A percentile compares a stretch with the other conserved stretches of the same genome.
These are phyloP conservation scores for Accipiter cooperii DNA, from an alignment of 2,113 vertebrate species.

Conservation along the genomic window DNA sequence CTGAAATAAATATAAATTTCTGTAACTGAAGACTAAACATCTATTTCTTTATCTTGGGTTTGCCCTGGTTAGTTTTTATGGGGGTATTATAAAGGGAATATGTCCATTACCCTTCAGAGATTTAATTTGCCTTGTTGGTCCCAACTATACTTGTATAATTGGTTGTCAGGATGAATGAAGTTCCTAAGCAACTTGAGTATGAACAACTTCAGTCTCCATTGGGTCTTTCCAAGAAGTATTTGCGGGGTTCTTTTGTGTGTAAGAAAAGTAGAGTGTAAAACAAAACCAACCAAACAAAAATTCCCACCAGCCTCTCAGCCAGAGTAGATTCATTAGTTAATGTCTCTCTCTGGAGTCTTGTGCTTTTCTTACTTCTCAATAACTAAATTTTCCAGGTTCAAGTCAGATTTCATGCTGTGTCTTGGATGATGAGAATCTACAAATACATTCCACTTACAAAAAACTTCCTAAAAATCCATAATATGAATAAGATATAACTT, in stretches of 20 bases:
- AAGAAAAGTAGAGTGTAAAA: neutral
- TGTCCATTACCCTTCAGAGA: conserved; percentile 38
- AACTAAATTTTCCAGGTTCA: neutral
- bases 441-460: neutral
- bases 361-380: neutral
- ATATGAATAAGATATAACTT: neutral
- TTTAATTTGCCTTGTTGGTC: conserved; percentile 52
- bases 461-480: neutral
- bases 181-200: conserved; percentile 24
- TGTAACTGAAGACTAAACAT: neutral
- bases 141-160: conserved; percentile 44
- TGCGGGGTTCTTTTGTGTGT: neutral
- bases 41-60: neutral
- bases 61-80: neutral
- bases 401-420: neutral
- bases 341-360: neutral
- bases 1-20: neutral
- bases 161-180: conserved; percentile 45
- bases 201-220: neutral
- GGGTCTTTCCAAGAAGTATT: neutral
- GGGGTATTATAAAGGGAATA: neutral
- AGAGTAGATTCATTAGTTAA: neutral
- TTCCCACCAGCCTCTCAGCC: neutral
- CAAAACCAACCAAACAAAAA: neutral
- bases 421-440: neutral